Evolutionary conservation across 1,140 invertebrate genomes (phyloP).

Genomic region (Neodiprion fabricii): DNA sequence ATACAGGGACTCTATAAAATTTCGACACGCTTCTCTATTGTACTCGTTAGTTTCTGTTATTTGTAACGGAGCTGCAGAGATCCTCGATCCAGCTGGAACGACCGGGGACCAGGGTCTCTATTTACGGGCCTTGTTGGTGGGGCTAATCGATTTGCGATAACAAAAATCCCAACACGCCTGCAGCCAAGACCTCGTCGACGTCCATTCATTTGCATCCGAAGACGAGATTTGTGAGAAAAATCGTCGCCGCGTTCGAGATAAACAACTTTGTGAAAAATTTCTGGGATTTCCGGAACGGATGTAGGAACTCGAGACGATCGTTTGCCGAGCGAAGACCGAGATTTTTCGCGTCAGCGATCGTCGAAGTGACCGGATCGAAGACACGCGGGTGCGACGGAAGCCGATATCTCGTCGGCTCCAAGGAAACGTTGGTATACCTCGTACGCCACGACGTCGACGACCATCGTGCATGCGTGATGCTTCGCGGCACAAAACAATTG

Average conservation of each 20-base stretch:
- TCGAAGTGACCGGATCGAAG: conserved; percentile 16
- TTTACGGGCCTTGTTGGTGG: conserved; percentile 26
- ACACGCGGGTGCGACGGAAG: not conserved
- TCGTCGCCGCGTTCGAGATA: not conserved
- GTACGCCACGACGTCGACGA: not conserved
- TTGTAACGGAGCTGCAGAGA: not conserved
- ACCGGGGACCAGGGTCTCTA: conserved; percentile 17
- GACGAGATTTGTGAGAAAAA: conserved; percentile 1
- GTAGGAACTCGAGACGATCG: not conserved
- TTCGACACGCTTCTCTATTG: conserved; percentile 45
- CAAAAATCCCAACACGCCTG: conserved; percentile 27
- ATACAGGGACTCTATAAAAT: conserved; percentile 29
- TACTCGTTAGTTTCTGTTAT: conserved; percentile 11
- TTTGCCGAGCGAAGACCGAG: conserved; percentile 11
- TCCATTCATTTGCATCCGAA: not conserved
- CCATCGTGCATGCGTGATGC: conserved; percentile 31
- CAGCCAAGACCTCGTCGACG: not conserved
- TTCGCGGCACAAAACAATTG: conserved; percentile 41
- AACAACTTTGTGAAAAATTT: too few species aligned
- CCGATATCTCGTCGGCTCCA: not conserved
- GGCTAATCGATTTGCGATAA: conserved; percentile 45
- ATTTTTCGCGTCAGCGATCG: conserved; percentile 16
- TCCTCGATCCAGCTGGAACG: conserved; percentile 21
- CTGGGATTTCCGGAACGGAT: too few species aligned
- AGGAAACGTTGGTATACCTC: not conserved